These are phyloP conservation scores for Dryococelus australis DNA, from an alignment of 2,888 invertebrate species.

Conservation along the genomic window DNA sequence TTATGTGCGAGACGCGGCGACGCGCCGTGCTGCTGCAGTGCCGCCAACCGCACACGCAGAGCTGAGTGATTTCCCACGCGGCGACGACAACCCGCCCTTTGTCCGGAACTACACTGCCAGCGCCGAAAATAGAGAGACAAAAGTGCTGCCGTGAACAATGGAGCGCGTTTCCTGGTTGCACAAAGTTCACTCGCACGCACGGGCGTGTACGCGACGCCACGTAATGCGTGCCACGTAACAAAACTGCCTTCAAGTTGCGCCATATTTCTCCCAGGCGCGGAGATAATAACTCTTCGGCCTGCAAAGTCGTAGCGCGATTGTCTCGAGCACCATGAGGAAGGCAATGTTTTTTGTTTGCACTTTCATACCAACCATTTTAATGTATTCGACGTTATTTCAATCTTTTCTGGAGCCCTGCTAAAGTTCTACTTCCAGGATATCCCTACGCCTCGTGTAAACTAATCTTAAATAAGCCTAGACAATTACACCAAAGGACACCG, in stretches of 20 bases:
- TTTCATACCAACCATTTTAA: no score
- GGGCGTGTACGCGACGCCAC: background rate
- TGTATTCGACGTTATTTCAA: no score
- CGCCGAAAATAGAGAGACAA: background rate
- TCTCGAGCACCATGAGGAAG: no score
- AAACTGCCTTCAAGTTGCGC: background rate
- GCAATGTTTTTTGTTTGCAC: no score
- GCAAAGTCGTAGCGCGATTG: no score
- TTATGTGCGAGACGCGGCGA: no score
- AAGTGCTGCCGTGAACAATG: background rate
- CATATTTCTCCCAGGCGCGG: background rate
- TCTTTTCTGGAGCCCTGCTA: no score
- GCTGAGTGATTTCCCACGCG: background rate
- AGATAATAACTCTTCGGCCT: no score
- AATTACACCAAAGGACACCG: no score
- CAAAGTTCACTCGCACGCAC: background rate
- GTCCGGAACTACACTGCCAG: background rate
- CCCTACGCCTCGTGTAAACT: no score
- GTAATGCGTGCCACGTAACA: background rate
- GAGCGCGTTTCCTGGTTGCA: slow-evolving; percentile 6
- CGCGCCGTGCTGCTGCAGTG: background rate
- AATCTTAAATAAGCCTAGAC: no score
- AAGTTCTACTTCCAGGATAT: no score
- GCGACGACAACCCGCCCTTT: background rate
- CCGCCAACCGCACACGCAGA: background rate